Evolutionary conservation across 2,797 vertebrate genomes (phyloP), one percentile per base, ranked within the genome.

Genomic region (Brachyalestes nurse): DNA sequence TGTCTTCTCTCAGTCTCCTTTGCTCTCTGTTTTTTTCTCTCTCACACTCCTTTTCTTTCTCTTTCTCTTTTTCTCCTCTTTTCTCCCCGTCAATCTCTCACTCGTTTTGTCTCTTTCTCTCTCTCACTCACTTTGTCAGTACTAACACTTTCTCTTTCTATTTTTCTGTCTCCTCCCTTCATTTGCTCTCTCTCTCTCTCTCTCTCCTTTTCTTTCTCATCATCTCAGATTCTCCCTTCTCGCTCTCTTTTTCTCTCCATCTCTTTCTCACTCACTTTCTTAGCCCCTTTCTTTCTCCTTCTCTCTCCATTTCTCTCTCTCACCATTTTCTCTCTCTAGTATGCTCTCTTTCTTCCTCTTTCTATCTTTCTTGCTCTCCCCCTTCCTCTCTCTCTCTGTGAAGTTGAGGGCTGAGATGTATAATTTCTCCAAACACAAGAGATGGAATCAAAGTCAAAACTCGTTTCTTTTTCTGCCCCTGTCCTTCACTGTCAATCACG

Each of bases 391-490:
- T 58, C 17, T 67, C 45, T 65, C 60, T 71, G 55, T 75, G 64
- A 83, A 83, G 85, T 81, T 83, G 81, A 82, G 80, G 80, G 80
- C 81, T 85, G 80, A 86, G 83, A 84, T 86, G 83, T 88, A 90
- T 88, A 88, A 89, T 90, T 91, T 89, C 84, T 84, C 88, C 78
- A 90, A 90, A 92, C 88, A 91, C 83, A 83, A 85, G 91, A 84
- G 84, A 88, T 71, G 84, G 85, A 88, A 89, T 90, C 83, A 88
- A 89, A 87, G 81, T 89, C 83, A 57, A 40, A 57, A 66, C 74
- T 60, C 82, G 77, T 83, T 75, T 79, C 66, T 60, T 80, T 79
- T 83, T 83, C 85, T 75, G 67, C 85, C 86, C 69, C 83, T 40
- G 82, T 65, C 83, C 72, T 80, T 72, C 77, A 78, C 76, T 85